A percentile compares a stretch with the other conserved stretches of the same genome.
Conservation (phyloP, 1,140 invertebrate genomes). For the Drosophila novamexicana region DNA sequence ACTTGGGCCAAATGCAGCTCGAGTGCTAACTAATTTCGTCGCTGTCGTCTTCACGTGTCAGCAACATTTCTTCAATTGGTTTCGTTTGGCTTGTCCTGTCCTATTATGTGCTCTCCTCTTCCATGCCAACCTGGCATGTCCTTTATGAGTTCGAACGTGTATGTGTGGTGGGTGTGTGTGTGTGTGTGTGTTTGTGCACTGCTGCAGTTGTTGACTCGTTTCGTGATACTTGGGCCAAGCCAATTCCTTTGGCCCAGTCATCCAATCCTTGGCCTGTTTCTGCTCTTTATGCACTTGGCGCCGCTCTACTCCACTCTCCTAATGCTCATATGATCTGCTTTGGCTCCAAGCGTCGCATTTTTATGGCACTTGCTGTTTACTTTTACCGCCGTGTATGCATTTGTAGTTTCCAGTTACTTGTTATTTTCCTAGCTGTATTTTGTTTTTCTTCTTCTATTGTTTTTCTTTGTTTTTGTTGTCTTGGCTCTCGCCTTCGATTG, state of each 20-base stretch:
- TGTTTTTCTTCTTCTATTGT: slow-evolving; percentile 13
- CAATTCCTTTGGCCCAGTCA: slow-evolving; percentile 70
- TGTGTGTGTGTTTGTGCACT: slow-evolving; percentile 31
- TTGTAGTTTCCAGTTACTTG: slow-evolving; percentile 38
- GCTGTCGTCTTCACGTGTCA: slow-evolving; percentile 60
- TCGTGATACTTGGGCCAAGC: slow-evolving; percentile 56
- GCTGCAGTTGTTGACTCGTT: slow-evolving; percentile 77
- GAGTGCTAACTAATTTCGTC: slow-evolving; percentile 81
- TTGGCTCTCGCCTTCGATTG: slow-evolving; percentile 28
- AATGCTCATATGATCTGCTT: slow-evolving; percentile 68
- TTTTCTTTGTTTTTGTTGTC: slow-evolving; percentile 15
- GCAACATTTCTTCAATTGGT: slow-evolving; percentile 61
- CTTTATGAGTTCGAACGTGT: slow-evolving; percentile 39
- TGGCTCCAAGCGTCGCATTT: slow-evolving; percentile 49
- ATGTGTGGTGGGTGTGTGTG: slow-evolving; percentile 19
- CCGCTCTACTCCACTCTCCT: slow-evolving; percentile 11
- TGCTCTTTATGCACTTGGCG: slow-evolving; percentile 67
- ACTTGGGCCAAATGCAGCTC: slow-evolving; percentile 66
- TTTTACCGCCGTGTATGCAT: slow-evolving; percentile 45
- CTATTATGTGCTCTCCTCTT: slow-evolving; percentile 9
- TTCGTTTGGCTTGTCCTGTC: slow-evolving; percentile 53
- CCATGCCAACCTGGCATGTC: slow-evolving; percentile 35
- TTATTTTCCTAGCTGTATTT: slow-evolving; percentile 26
- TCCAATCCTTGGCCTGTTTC: slow-evolving; percentile 63
- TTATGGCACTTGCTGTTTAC: slow-evolving; percentile 67